Evolutionary conservation across 2,888 invertebrate genomes (phyloP).

Genomic region (Pseudococcus jackbeardsleyi): DNA sequence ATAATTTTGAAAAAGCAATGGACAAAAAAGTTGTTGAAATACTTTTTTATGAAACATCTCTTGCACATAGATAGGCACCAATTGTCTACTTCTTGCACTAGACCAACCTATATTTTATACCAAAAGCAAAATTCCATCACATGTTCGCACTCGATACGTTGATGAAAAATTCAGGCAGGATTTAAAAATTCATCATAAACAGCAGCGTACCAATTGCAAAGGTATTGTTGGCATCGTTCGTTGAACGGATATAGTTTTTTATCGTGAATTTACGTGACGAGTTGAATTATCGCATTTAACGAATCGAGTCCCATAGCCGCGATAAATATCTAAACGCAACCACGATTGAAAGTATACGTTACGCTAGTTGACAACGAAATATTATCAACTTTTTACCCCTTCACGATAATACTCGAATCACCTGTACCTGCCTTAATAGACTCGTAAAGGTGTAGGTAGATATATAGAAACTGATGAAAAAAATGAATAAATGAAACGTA

Average conservation of each 20-base stretch:
- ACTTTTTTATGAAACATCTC: too few relatives aligned
- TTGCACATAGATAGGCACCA: too few relatives aligned
- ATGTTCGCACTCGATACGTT: background rate
- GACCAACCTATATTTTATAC: too few relatives aligned
- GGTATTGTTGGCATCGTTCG: constrained; percentile 22
- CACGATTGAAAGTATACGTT: constrained; percentile 34
- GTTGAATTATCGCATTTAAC: constrained; percentile 49
- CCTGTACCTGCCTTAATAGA: background rate
- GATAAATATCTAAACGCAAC: constrained; percentile 37
- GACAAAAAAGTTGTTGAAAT: too few relatives aligned
- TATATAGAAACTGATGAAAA: background rate
- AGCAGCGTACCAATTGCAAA: background rate
- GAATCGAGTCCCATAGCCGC: background rate
- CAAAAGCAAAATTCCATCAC: too few relatives aligned
- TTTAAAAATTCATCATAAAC: background rate
- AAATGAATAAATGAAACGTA: background rate
- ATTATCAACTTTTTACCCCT: constrained; percentile 18
- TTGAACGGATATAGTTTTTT: background rate
- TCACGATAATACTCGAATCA: background rate
- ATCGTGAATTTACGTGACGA: constrained; percentile 42
- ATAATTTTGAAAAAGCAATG: too few relatives aligned
- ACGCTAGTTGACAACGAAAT: constrained; percentile 49
- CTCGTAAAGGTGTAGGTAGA: background rate
- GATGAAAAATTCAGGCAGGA: background rate
- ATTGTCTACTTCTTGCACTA: too few relatives aligned